Conservation (phyloP, 2,113 vertebrate species). For the Lethenteron camtschaticum region DNA sequence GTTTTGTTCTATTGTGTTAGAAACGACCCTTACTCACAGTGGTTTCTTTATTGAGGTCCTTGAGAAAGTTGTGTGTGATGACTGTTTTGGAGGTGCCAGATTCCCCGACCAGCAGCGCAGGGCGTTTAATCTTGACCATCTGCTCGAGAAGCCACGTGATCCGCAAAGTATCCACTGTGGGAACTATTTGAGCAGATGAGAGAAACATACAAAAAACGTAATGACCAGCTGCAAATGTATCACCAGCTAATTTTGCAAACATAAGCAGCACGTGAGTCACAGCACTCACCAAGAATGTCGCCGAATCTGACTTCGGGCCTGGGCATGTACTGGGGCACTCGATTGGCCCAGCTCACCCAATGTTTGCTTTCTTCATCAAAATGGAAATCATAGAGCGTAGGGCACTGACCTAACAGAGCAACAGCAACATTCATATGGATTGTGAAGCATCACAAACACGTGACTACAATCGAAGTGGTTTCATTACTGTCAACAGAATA, state of each 20-base stretch:
- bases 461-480: no score
- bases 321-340: slow-evolving; percentile 55
- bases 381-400: slow-evolving; percentile 72
- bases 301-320: slow-evolving; percentile 35
- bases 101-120: slow-evolving; percentile 68
- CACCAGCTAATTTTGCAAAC: background rate
- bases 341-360: slow-evolving; percentile 57
- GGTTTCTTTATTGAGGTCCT: slow-evolving; percentile 29
- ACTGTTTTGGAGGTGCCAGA: slow-evolving; percentile 89
- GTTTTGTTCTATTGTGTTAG: no score
- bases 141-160: slow-evolving; percentile 56
- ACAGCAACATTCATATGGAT: background rate
- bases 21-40: slow-evolving; percentile 23
- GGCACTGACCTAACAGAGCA: slow-evolving; percentile 35
- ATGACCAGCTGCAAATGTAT: background rate
- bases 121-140: slow-evolving; percentile 55
- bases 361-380: slow-evolving; percentile 33
- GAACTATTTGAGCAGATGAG: slow-evolving; percentile 28
- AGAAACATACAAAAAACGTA: background rate
- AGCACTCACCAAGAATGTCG: slow-evolving; percentile 56
- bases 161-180: slow-evolving; percentile 65
- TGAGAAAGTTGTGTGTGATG: slow-evolving; percentile 66
- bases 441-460: no score
- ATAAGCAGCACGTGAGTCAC: background rate
- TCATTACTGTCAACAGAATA: no score